phyloP scores from a whole-genome alignment of 1,140 invertebrate species.

The Cyphomyrmex costatus region DNA sequence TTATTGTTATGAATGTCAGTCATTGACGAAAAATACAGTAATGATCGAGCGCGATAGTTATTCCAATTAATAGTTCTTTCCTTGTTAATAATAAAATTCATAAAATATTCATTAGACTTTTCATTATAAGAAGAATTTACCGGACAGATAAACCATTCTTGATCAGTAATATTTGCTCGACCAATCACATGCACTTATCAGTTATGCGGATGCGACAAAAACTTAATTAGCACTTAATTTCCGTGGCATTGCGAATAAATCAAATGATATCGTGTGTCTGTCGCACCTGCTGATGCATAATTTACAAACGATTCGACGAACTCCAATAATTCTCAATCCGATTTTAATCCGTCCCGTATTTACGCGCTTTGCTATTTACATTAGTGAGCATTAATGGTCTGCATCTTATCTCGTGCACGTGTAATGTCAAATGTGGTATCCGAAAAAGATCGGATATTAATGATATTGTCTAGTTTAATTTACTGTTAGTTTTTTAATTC shows the following conservation, averaged over 20 bases:
- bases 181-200: background rate
- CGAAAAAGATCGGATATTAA: background rate
- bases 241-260: background rate
- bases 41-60: background rate
- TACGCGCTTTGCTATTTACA: conserved; percentile 1
- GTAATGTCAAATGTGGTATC: background rate
- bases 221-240: conserved; percentile 12
- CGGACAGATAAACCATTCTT: background rate
- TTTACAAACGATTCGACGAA: conserved; percentile 5
- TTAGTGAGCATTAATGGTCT: background rate
- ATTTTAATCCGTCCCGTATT: background rate
- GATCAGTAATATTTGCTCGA: background rate
- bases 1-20: too few relatives aligned
- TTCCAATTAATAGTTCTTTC: background rate
- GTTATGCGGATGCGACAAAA: background rate
- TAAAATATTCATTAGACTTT: background rate
- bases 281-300: background rate
- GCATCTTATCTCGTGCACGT: background rate
- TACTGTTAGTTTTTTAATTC: background rate
- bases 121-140: background rate
- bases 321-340: background rate
- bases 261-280: background rate
- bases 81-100: background rate
- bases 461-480: background rate
- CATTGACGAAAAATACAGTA: background rate